A percentile compares a stretch with the other conserved stretches of the same genome.
Evolutionary conservation across 1,140 invertebrate species (phyloP).

Genomic region (Diachasma alloeum): DNA sequence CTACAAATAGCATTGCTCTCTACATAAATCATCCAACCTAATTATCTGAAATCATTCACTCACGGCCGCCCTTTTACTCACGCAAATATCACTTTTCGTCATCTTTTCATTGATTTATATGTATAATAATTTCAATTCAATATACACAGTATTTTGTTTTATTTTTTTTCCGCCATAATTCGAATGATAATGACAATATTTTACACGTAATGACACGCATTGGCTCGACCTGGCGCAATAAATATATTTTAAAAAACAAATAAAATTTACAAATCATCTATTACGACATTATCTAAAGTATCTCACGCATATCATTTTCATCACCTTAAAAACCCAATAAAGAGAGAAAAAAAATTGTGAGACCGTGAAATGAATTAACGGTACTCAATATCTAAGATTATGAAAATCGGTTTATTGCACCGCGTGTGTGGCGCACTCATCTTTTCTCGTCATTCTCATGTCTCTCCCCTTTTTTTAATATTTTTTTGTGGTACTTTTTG

Average conservation of each 20-base stretch:
- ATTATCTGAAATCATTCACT: not conserved
- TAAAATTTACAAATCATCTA: slow-evolving; percentile 54
- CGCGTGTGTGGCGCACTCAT: slow-evolving; percentile 44
- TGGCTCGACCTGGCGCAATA: slow-evolving; percentile 50
- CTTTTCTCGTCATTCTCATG: slow-evolving; percentile 29
- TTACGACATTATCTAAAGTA: not conserved
- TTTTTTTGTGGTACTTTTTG: not conserved
- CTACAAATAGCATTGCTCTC: slow-evolving; percentile 24
- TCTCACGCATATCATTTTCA: not conserved
- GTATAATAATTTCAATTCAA: slow-evolving; percentile 46
- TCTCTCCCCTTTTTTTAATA: not conserved
- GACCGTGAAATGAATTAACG: slow-evolving; percentile 10
- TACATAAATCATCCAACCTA: slow-evolving; percentile 3
- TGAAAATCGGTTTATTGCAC: slow-evolving; percentile 55
- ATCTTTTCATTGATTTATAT: slow-evolving; percentile 33
- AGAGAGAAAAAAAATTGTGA: not conserved
- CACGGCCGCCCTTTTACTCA: slow-evolving; percentile 19
- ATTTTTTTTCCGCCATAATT: slow-evolving; percentile 50
- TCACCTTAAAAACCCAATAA: not conserved
- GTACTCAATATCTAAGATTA: slow-evolving; percentile 17
- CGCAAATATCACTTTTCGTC: slow-evolving; percentile 37
- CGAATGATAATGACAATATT: slow-evolving; percentile 63
- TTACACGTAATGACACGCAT: slow-evolving; percentile 60
- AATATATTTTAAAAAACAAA: slow-evolving; percentile 55
- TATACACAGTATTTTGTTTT: slow-evolving; percentile 56